Conservation (phyloP, 2,797 vertebrate species). For the Enteromius paludinosus region DNA sequence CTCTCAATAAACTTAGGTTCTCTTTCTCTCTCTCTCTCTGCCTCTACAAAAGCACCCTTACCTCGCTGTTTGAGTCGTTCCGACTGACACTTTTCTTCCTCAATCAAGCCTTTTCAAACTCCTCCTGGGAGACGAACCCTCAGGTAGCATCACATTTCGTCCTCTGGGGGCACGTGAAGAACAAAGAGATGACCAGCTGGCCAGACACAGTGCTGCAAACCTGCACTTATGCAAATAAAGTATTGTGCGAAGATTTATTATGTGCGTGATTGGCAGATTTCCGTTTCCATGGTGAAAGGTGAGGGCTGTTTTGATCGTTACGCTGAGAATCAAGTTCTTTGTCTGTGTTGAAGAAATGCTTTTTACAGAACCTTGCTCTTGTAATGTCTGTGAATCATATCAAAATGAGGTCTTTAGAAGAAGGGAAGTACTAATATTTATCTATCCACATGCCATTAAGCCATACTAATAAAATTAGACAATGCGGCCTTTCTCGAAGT, state of each 20-base stretch:
- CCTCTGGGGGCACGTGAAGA: conserved; percentile 19
- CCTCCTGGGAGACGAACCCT: conserved; percentile 27
- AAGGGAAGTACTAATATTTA: conserved; percentile 4
- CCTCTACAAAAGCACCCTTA: conserved; percentile 43
- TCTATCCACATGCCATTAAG: conserved; percentile 12
- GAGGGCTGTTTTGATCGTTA: conserved; percentile 20
- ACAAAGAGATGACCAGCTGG: conserved; percentile 26
- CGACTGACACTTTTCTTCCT: conserved; percentile 7
- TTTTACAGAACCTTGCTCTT: conserved; percentile 10
- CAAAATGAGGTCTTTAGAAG: conserved; percentile 14
- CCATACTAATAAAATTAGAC: conserved; percentile 41
- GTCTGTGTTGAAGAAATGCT: conserved; percentile 16
- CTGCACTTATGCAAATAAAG: conserved; percentile 20
- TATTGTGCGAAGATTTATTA: conserved; percentile 15
- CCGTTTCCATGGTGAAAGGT: conserved; percentile 28
- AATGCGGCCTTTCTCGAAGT: neutral
- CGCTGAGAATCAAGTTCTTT: neutral
- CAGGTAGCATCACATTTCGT: conserved; percentile 44
- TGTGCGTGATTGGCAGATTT: conserved; percentile 13
- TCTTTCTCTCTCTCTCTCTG: conserved; percentile 43
- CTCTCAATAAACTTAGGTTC: conserved; percentile 56
- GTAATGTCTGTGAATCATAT: conserved; percentile 17
- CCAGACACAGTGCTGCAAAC: conserved; percentile 1
- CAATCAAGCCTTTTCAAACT: conserved; percentile 21
- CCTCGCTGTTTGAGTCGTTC: conserved; percentile 29